phyloP scores from a whole-genome alignment of 2,888 invertebrate genomes.

The Microctonus aethiopoides region DNA sequence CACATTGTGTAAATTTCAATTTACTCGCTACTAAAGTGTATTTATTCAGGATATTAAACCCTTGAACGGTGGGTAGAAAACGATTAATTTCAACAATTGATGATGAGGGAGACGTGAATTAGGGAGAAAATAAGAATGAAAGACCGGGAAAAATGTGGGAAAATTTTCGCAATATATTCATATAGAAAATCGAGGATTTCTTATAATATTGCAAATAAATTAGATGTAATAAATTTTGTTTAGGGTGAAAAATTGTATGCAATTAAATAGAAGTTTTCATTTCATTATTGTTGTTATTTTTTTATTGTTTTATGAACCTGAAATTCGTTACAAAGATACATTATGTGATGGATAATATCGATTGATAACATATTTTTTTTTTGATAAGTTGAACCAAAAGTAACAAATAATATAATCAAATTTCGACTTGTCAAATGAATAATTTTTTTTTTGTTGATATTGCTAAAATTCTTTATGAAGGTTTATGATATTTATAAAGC shows the following conservation, averaged over 20 bases:
- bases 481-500: background rate
- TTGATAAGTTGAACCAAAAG: too few species aligned
- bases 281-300: background rate
- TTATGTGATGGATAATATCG: background rate
- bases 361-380: background rate
- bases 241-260: background rate
- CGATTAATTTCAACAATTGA: background rate
- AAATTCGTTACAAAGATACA: background rate
- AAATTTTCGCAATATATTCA: background rate
- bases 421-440: background rate
- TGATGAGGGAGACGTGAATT: background rate
- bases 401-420: too few species aligned
- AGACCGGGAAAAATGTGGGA: background rate
- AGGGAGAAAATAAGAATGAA: background rate
- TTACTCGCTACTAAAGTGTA: conserved; percentile 7
- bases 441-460: background rate
- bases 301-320: background rate
- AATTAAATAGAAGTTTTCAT: too few species aligned
- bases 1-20: background rate
- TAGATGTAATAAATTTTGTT: background rate
- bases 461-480: background rate
- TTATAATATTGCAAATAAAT: background rate
- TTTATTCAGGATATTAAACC: conserved; percentile 22
- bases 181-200: background rate
- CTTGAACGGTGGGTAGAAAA: background rate